Conservation (phyloP, 2,113 vertebrate genomes). For the Tupaia tana region DNA sequence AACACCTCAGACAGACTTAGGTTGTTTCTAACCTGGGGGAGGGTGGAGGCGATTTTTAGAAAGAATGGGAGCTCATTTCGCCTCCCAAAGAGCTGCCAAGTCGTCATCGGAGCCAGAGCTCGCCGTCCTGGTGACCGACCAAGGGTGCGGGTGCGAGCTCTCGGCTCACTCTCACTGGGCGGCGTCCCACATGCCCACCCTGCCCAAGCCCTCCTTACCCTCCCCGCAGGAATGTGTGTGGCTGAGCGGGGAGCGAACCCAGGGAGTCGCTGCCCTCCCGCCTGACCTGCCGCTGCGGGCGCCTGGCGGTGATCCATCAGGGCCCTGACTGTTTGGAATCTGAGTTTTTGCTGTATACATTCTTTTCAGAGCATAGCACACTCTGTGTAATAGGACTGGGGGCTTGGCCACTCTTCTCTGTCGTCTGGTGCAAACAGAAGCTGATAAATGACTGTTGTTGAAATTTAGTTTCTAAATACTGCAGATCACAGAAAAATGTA, state of each 20-base stretch:
- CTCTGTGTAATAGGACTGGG: conserved; percentile 52
- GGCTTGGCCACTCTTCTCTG: conserved; percentile 68
- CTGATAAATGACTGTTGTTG: conserved; percentile 65
- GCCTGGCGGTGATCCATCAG: conserved; percentile 54
- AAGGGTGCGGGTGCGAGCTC: no score
- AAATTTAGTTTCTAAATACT: conserved; percentile 34
- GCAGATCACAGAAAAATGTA: conserved; percentile 54
- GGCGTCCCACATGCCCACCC: conserved; percentile 59
- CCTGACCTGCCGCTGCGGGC: conserved; percentile 49
- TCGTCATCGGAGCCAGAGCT: conserved; percentile 14
- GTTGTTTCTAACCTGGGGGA: not conserved
- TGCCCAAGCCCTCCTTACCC: conserved; percentile 59
- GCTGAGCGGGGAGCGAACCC: conserved; percentile 67
- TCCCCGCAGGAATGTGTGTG: conserved; percentile 71
- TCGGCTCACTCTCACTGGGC: not conserved
- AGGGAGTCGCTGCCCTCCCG: not conserved
- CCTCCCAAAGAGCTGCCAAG: not conserved
- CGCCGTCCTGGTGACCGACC: no score
- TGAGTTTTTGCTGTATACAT: conserved; percentile 63
- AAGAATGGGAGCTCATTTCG: not conserved
- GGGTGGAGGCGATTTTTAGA: not conserved
- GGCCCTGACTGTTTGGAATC: conserved; percentile 56
- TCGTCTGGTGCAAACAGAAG: conserved; percentile 70
- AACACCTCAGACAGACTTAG: not conserved
- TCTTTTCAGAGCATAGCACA: conserved; percentile 21